phyloP scores from a whole-genome alignment of 2,113 vertebrate species.

The Turdus rufiventris region DNA sequence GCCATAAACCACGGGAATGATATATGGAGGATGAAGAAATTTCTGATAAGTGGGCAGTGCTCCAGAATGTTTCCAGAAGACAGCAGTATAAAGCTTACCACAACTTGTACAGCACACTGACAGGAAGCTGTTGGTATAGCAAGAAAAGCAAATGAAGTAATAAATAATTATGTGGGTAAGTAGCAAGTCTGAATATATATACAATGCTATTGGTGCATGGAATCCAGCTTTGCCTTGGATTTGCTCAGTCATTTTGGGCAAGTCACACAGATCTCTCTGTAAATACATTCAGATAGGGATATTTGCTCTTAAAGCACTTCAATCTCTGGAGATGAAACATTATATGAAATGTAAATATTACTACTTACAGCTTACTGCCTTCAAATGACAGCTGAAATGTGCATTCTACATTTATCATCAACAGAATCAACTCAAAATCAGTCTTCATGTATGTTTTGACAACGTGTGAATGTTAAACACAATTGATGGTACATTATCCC shows the following conservation, averaged over 20 bases:
- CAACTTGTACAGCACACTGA: neutral
- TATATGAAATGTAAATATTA: neutral
- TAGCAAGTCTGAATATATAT: neutral
- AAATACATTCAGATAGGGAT: neutral
- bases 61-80: neutral
- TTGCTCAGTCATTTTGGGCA: neutral
- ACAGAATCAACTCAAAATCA: neutral
- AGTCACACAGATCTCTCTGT: neutral
- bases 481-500: neutral
- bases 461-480: neutral
- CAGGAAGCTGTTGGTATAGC: neutral
- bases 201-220: neutral
- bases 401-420: neutral
- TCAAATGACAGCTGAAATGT: neutral
- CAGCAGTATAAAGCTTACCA: neutral
- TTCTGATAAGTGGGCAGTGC: neutral
- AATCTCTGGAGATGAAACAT: neutral
- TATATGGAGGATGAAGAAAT: neutral
- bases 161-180: neutral
- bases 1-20: neutral
- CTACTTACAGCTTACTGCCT: neutral
- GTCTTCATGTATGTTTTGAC: neutral
- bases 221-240: neutral
- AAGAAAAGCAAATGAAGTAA: neutral
- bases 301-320: neutral